A percentile compares a stretch with the other conserved stretches of the same genome.
phyloP scores from a whole-genome alignment of 2,888 invertebrate genomes.

The Lobophora halterata region DNA sequence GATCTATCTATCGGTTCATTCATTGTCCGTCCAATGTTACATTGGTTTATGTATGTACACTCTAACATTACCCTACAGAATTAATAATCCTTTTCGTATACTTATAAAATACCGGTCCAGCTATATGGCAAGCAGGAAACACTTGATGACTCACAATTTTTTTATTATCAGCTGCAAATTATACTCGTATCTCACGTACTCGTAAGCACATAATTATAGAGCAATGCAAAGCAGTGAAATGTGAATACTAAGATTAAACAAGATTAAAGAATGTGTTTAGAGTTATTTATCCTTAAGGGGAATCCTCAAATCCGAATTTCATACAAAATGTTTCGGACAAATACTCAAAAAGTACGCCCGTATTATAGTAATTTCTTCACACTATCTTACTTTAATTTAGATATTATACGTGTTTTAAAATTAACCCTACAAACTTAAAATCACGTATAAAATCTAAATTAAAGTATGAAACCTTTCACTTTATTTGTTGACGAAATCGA shows the following conservation, averaged over 20 bases:
- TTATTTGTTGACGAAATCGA: too few relatives aligned
- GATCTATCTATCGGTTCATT: constrained; percentile 54
- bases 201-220: constrained; percentile 6
- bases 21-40: constrained; percentile 37
- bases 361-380: too few relatives aligned
- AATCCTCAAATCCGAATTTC: too few relatives aligned
- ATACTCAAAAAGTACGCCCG: too few relatives aligned
- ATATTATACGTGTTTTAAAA: too few relatives aligned
- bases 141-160: background rate
- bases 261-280: constrained; percentile 13
- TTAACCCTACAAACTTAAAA: too few relatives aligned
- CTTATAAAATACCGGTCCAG: constrained; percentile 10
- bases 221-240: constrained; percentile 17
- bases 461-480: too few relatives aligned
- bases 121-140: constrained; percentile 1
- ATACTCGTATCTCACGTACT: background rate
- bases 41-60: constrained; percentile 36
- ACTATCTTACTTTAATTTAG: too few relatives aligned
- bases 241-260: constrained; percentile 10
- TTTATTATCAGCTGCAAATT: constrained; percentile 1
- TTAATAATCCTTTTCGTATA: too few relatives aligned
- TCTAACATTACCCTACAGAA: constrained; percentile 29
- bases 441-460: too few relatives aligned
- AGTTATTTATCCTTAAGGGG: constrained; percentile 13
- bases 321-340: too few relatives aligned